These are phyloP conservation scores for Zelleria hepariella DNA, from an alignment of 2,888 invertebrate genomes.

Conservation along the genomic window DNA sequence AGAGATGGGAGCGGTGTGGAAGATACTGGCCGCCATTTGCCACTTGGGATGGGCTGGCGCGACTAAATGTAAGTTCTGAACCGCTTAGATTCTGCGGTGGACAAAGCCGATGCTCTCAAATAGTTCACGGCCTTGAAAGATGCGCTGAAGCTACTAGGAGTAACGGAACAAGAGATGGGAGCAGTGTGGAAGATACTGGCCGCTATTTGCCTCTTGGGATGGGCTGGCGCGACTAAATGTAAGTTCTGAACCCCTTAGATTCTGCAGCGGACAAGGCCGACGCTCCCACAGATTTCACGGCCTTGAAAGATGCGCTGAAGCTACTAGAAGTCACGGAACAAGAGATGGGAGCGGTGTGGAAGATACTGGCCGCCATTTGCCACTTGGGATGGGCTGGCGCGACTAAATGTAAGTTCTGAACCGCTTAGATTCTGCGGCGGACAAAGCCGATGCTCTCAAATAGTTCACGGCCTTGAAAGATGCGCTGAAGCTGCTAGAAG, in stretches of 20 bases:
- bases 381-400: slow-evolving; percentile 92
- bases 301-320: slow-evolving; percentile 83
- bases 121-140: slow-evolving; percentile 86
- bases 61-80: slow-evolving; percentile 71
- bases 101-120: slow-evolving; percentile 85
- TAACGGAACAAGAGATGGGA: slow-evolving; percentile 84
- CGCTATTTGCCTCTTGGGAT: slow-evolving; percentile 94
- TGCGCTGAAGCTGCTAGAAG: not conserved
- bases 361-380: slow-evolving; percentile 92
- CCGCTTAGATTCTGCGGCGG: not conserved
- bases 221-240: slow-evolving; percentile 87
- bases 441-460: not conserved
- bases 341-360: slow-evolving; percentile 88
- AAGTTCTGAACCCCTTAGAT: slow-evolving; percentile 5
- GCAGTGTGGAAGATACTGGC: slow-evolving; percentile 90
- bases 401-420: slow-evolving; percentile 71
- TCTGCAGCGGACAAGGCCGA: slow-evolving; percentile 83
- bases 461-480: not conserved
- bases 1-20: slow-evolving; percentile 88
- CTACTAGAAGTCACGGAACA: slow-evolving; percentile 80
- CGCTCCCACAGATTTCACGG: slow-evolving; percentile 85
- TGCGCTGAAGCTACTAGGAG: slow-evolving; percentile 81
- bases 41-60: slow-evolving; percentile 92
- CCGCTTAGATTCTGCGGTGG: slow-evolving; percentile 62
- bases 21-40: slow-evolving; percentile 92